Evolutionary conservation across 1,140 invertebrate genomes (phyloP).

Genomic region (Stegodyphus mimosarum): DNA sequence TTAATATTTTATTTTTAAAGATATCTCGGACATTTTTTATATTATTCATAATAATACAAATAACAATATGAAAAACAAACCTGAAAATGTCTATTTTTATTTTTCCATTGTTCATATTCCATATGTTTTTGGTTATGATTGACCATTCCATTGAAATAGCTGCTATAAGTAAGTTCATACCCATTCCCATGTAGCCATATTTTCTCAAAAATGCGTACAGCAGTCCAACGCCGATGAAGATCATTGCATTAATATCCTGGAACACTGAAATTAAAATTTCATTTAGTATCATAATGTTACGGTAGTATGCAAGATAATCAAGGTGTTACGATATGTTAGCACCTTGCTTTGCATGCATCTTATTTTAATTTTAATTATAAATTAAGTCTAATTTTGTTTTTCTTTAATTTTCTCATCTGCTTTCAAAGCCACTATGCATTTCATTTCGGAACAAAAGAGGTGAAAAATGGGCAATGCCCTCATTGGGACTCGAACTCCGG

Average conservation of each 20-base stretch:
- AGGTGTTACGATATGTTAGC: too few species aligned
- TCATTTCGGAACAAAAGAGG: too few species aligned
- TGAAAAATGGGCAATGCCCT: too few species aligned
- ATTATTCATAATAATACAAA: not conserved
- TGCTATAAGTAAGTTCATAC: constrained; percentile 84
- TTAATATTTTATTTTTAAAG: too few species aligned
- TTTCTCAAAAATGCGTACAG: constrained; percentile 93
- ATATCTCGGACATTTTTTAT: not conserved
- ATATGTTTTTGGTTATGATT: constrained; percentile 79
- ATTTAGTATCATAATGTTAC: too few species aligned
- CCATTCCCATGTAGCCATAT: constrained; percentile 89
- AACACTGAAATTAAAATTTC: constrained; percentile 74
- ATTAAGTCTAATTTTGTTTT: too few species aligned
- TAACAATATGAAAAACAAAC: constrained; percentile 62
- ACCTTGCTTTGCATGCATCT: too few species aligned
- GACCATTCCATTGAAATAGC: constrained; percentile 82
- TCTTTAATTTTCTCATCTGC: too few species aligned
- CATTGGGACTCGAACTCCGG: too few species aligned
- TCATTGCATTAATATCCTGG: constrained; percentile 96
- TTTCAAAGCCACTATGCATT: too few species aligned
- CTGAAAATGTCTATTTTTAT: constrained; percentile 67
- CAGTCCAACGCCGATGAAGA: constrained; percentile 96
- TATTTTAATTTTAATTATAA: too few species aligned
- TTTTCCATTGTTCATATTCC: constrained; percentile 71
- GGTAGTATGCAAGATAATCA: too few species aligned